Conservation (phyloP, 2,113 vertebrate species). For the Bucco capensis region DNA sequence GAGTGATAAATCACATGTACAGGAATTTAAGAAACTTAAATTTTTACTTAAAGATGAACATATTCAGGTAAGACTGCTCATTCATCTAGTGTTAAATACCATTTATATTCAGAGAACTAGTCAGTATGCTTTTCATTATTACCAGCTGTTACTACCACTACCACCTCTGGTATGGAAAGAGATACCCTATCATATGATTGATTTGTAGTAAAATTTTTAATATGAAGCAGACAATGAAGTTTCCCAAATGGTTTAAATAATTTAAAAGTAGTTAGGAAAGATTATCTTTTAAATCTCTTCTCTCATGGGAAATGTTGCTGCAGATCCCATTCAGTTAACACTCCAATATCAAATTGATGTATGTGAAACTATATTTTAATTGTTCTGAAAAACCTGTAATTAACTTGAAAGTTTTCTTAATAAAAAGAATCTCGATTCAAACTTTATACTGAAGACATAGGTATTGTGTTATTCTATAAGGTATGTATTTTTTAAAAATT, state of each 20-base stretch:
- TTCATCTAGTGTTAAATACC: neutral
- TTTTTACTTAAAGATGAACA: slow-evolving; percentile 86
- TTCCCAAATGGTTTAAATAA: neutral
- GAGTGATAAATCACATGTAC: slow-evolving; percentile 62
- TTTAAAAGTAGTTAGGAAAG: neutral
- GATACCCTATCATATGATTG: accelerated
- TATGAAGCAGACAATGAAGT: neutral
- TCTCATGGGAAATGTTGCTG: neutral
- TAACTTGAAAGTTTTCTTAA: neutral
- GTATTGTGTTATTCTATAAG: neutral
- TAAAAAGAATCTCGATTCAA: neutral
- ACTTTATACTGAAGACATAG: neutral
- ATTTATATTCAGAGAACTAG: neutral
- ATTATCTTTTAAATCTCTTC: neutral
- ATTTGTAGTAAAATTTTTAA: neutral
- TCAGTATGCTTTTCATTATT: neutral
- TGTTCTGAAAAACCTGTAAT: neutral
- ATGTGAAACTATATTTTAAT: neutral
- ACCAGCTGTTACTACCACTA: neutral
- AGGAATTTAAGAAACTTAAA: slow-evolving; percentile 91
- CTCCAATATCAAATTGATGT: neutral
- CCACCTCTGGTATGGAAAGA: neutral
- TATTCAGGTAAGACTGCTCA: slow-evolving; percentile 84
- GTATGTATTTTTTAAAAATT: neutral
- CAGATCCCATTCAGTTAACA: neutral